A percentile compares a stretch with the other conserved stretches of the same genome.
Conservation (phyloP, 2,113 vertebrate genomes). For the Geococcyx californianus region DNA sequence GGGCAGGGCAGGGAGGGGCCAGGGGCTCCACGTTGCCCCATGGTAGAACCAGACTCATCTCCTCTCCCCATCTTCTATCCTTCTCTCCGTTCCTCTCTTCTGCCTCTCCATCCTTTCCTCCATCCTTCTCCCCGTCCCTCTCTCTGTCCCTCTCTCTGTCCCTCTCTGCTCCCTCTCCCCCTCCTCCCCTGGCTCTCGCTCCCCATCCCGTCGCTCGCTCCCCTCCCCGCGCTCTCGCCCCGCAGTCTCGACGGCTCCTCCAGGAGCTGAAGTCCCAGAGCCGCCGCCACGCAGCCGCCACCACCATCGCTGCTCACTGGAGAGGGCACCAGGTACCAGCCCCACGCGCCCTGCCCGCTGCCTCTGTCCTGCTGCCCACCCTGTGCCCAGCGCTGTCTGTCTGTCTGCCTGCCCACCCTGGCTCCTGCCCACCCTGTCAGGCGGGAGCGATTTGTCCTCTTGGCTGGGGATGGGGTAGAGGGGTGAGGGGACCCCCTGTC, state of each 20-base stretch:
- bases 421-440: background rate
- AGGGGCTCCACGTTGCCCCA: rapidly evolving
- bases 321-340: slow-evolving; percentile 50
- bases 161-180: background rate
- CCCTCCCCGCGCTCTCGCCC: background rate
- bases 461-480: rapidly evolving
- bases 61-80: background rate
- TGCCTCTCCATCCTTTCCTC: background rate
- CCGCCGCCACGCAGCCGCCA: background rate
- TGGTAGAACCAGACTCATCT: background rate
- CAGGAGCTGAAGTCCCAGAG: slow-evolving; percentile 36
- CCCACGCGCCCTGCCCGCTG: background rate
- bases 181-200: background rate
- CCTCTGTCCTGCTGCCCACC: background rate
- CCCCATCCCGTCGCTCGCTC: background rate
- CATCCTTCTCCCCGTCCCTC: too few species aligned
- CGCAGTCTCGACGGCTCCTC: slow-evolving; percentile 58
- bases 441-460: background rate
- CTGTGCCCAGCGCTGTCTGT: background rate
- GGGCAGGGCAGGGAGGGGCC: rapidly evolving
- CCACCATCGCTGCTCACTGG: slow-evolving; percentile 59
- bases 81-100: too few species aligned
- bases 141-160: background rate
- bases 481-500: rapidly evolving
- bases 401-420: background rate